Percentiles rank a stretch among this genome's conserved stretches.
Conservation (phyloP, 2,888 invertebrate species). For the Sminthurides aquaticus region DNA sequence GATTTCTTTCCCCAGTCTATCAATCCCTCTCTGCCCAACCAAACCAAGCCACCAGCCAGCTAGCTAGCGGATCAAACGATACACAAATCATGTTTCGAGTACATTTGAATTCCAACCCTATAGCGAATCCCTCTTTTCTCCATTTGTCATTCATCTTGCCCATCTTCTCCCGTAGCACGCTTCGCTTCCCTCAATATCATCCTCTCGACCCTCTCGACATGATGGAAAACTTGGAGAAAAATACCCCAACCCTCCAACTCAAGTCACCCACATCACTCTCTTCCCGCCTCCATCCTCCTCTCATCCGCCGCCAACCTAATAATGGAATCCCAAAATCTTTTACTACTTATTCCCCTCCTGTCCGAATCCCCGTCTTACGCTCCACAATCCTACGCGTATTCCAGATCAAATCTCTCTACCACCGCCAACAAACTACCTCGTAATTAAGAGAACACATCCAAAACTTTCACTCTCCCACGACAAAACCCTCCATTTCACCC, state of each 20-base stretch:
- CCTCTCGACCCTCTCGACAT: background rate
- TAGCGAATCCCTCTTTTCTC: background rate
- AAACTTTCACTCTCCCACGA: background rate
- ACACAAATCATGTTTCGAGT: constrained; percentile 8
- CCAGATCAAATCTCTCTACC: background rate
- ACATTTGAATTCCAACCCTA: constrained; percentile 6
- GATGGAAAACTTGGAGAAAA: background rate
- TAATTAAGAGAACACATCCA: background rate
- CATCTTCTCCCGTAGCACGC: background rate
- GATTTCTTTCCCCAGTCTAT: background rate
- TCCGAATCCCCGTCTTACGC: background rate
- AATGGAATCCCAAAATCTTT: background rate
- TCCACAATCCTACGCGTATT: background rate
- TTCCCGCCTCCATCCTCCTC: background rate
- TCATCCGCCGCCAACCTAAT: background rate
- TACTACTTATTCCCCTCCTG: background rate
- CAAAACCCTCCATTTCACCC: too few species aligned
- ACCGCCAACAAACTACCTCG: background rate
- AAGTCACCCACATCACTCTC: background rate
- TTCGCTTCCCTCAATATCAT: background rate
- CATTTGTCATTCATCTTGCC: constrained; percentile 8
- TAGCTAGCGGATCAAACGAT: too few species aligned
- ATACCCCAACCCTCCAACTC: background rate
- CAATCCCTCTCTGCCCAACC: background rate
- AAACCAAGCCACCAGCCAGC: too few species aligned